Evolutionary conservation across 2,113 vertebrate species (phyloP).

Genomic region (Alligator mississippiensis): DNA sequence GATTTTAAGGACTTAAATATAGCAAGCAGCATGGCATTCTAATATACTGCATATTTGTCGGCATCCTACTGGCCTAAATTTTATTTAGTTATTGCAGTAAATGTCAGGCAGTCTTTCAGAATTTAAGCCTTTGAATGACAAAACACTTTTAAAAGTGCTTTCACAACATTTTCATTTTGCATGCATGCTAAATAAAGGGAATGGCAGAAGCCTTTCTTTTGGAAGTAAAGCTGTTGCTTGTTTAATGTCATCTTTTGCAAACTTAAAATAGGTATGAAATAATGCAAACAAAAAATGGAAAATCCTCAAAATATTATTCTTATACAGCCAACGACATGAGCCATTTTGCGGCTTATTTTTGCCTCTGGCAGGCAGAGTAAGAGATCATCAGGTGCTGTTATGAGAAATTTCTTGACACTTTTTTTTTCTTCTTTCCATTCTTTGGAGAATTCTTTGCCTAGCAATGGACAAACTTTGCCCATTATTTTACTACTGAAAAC

Average conservation of each 20-base stretch:
- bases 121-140: neutral
- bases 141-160: neutral
- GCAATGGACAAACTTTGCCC: neutral
- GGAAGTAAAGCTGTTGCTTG: neutral
- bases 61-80: neutral
- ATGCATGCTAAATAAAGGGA: neutral
- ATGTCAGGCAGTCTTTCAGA: neutral
- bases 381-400: neutral
- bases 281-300: neutral
- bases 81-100: neutral
- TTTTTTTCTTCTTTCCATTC: neutral
- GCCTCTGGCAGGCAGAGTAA: neutral
- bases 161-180: neutral
- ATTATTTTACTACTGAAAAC: neutral
- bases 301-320: neutral
- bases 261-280: neutral
- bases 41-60: neutral
- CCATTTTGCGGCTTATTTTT: neutral
- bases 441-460: neutral
- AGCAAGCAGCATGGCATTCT: neutral
- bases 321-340: neutral
- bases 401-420: neutral
- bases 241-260: neutral
- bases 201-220: neutral
- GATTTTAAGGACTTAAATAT: slow-evolving; percentile 7